These are phyloP conservation scores for Tenrec ecaudatus DNA, from an alignment of 2,113 vertebrate species.

Conservation along the genomic window DNA sequence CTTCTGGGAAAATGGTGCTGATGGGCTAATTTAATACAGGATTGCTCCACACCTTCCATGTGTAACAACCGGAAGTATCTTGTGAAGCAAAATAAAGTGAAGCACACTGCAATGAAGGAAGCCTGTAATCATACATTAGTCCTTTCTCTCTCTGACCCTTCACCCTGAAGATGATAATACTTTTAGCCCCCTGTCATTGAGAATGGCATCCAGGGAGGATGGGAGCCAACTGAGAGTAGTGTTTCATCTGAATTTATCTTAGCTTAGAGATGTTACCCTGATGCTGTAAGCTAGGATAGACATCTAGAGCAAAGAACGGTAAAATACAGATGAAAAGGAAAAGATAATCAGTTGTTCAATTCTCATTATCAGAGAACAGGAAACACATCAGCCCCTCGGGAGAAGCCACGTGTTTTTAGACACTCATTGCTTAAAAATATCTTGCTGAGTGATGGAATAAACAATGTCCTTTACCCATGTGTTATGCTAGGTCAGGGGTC, in stretches of 20 bases:
- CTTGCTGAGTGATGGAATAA: not conserved
- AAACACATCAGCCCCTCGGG: not conserved
- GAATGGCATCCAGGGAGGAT: not conserved
- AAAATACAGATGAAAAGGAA: constrained; percentile 4
- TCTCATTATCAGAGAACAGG: not conserved
- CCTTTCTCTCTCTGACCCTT: constrained; percentile 19
- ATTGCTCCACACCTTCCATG: too few species aligned
- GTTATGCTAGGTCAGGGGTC: not conserved
- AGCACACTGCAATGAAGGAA: too few species aligned
- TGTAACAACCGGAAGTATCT: too few species aligned
- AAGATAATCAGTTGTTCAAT: not conserved
- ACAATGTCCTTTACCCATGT: not conserved
- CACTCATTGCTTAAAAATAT: constrained; percentile 5
- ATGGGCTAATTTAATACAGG: too few species aligned
- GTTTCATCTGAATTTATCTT: not conserved
- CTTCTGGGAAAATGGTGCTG: too few species aligned
- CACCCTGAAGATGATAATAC: not conserved
- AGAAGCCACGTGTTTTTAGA: not conserved
- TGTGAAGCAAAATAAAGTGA: too few species aligned
- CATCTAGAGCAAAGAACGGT: not conserved
- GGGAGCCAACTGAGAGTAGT: not conserved
- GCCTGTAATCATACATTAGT: not conserved
- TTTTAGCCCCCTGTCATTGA: not conserved
- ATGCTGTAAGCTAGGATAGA: constrained; percentile 29
- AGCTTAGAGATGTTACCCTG: not conserved